Base-by-base conservation (phyloP, 2,797 vertebrate species). In the Ctenopoma multispine region DNA sequence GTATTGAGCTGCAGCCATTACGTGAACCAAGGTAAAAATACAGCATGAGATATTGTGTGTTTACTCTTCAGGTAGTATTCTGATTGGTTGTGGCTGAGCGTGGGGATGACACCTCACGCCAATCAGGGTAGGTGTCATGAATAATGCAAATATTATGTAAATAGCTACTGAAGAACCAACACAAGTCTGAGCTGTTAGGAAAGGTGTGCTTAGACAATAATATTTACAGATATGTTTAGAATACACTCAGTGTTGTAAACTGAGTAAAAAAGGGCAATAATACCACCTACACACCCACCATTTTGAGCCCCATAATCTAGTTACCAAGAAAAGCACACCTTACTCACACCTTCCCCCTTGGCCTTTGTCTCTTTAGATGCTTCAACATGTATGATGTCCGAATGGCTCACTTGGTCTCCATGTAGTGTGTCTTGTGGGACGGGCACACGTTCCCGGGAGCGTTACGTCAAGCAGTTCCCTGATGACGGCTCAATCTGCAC, bases 331-430 rank as follows among this genome's bases (percentile, higher is more conserved):
- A 55, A 11, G 6, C 18, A 21, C 21, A 1, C 3, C 3, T 5
- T 9, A 56, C 15, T 31, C 1, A 36, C 40, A 20, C 18, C 57
- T 7, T 23, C 51, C 40, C 18, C n/a, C 67, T 55, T 69, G 3
- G 46, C 21, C 12, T 63, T 29, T 54, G 15, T 54, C 61, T 63
- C 51, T 69, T 34, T 40, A 94, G 97, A 99, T 71, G 94, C 95
- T 2, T 97, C 98, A 74, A 98, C 98, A 51, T 99, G 97, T 76
- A 99, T 97, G 95, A 97, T 99, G 97, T 99, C 98, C 13, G 97
- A 99, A 86, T 99, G 98, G 98, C 97, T 99, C 91, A 96, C 95
- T 0, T 99, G 97, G 98, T 99, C 98, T 12, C 96, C 97, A 0
- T 99, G 98, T 72, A 99, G 96, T 11, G 65, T 94, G 60, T 95